phyloP scores from a whole-genome alignment of 2,113 vertebrate species.

The Siniperca knerii region DNA sequence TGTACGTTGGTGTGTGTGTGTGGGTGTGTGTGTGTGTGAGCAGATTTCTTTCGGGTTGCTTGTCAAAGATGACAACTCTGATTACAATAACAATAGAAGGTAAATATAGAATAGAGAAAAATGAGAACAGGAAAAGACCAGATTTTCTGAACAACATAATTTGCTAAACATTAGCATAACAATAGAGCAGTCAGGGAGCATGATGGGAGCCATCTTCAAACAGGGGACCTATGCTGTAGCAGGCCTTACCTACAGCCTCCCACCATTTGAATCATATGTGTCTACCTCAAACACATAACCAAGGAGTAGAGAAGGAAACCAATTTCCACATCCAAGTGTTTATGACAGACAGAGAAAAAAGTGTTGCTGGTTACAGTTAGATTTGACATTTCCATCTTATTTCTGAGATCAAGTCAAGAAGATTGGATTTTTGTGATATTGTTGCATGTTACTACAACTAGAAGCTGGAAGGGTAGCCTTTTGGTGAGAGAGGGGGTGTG shows the following conservation, averaged over 20 bases:
- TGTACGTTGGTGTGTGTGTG: conserved; percentile 2
- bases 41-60: conserved; percentile 36
- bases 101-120: conserved; percentile 59
- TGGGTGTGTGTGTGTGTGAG: neutral
- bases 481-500: neutral
- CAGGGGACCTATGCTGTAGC: conserved; percentile 18
- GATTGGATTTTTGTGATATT: conserved; percentile 21
- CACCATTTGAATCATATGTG: conserved; percentile 28
- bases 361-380: neutral
- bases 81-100: conserved; percentile 67
- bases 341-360: neutral
- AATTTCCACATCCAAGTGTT: conserved; percentile 33
- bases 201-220: conserved; percentile 30
- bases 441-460: neutral
- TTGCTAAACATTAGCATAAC: conserved; percentile 64
- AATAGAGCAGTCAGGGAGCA: conserved; percentile 53
- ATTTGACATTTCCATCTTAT: conserved; percentile 37
- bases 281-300: conserved; percentile 4
- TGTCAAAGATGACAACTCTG: conserved; percentile 65
- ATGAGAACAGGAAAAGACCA: conserved; percentile 48
- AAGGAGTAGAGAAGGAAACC: conserved; percentile 12
- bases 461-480: neutral
- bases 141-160: conserved; percentile 65
- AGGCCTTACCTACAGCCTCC: conserved; percentile 30
- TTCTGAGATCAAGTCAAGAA: conserved; percentile 31